Base-by-base conservation (phyloP, 1,140 invertebrate genomes). In the Heliconius eleuchia region DNA sequence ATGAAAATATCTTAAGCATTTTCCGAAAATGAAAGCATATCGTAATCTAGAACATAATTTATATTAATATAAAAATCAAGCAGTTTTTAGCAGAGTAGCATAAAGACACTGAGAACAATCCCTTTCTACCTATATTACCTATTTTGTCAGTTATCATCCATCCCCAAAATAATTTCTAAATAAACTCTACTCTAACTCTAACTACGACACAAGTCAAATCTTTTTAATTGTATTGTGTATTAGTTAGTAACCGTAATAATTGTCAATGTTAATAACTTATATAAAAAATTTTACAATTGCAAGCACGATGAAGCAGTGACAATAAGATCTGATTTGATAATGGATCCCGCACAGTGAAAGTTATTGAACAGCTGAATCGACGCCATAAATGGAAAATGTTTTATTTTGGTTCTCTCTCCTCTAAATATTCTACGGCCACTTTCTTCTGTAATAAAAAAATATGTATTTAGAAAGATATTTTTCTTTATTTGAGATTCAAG, bases 271-370 rank as follows among this genome's bases (percentile, higher is more conserved):
- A 52, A 18, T 52, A 52, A 42, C 73, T 60, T 39, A 37, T 73
- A 39, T 60, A 19, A 27, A 77, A 42, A 79, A 18, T 11, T 82
- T 84, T 84, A 89, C 89, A 91, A 73, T 84, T 91, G 89, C 72
- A 91, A 81, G 83, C 89, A 91, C 0, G 89, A 91, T n/a, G 88
- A 84, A 55, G 88, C 88, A 2, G 87, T 91, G 52, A 91, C 84
- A 9, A 91, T 80, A 0, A 91, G 80, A 73, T 89, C 88, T 1
- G 86, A 85, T 55, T 86, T 85, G 11, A 91, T 87, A 27, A 90
- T 92, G 42, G 89, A 92, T 13, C 92, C 92, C 6, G 83, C 88
- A n/a, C 91, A 92, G 37, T 89, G 85, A 70, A 94, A 94, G 72
- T 80, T 85, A 74, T 89, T 87, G 77, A 94, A 91, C 1, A 92